Evolutionary conservation across 2,113 vertebrate genomes (phyloP), one percentile per base, ranked within the genome.

Genomic region (Coptodon bakossiorum): DNA sequence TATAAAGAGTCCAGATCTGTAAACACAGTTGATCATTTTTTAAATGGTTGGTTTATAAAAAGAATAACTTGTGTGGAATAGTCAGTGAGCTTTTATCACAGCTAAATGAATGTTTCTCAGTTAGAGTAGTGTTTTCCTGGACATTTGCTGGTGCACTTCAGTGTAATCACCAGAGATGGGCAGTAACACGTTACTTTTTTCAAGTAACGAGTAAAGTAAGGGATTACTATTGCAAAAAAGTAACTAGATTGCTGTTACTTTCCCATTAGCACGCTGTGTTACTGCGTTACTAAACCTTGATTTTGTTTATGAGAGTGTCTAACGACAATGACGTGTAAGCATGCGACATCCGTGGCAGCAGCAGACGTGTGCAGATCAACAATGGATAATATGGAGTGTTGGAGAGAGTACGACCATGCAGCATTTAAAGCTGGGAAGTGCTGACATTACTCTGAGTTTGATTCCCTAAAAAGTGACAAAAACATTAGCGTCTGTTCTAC

Each of bases 281-380:
- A 36, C 16, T 36, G 59, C 59, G 3, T 63, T 34, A 36, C 16
- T 63, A 36, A 19, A 19, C 16, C 59, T 4, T 36, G 59, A 63
- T 63, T 34, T 63, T 36, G 17, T 63, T 36, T 63, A 34, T 63
- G 59, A 63, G 59, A 63, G 16, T 63, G 59, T 63, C 9, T 36
- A 1, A 63, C 11, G 29, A 63, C 3, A 36, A 63, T 63, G 59
- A 63, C 3, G 2, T 63, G 3, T 0, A 2, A 63, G 17, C 1
- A 16, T 36, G 31, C 3, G 2, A 36, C 0, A 0, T 34, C 9
- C 2, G 9, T 63, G 59, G 59, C 59, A 63, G 59, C 16, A 63
- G 9, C 16, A 63, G 29, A 63, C 9, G 31, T 36, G 59, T 63
- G 17, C 3, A 63, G 3, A 36, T 19, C 59, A 63, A 11, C 29